phyloP scores from a whole-genome alignment of 2,113 vertebrate species.

The Silurus asotus region DNA sequence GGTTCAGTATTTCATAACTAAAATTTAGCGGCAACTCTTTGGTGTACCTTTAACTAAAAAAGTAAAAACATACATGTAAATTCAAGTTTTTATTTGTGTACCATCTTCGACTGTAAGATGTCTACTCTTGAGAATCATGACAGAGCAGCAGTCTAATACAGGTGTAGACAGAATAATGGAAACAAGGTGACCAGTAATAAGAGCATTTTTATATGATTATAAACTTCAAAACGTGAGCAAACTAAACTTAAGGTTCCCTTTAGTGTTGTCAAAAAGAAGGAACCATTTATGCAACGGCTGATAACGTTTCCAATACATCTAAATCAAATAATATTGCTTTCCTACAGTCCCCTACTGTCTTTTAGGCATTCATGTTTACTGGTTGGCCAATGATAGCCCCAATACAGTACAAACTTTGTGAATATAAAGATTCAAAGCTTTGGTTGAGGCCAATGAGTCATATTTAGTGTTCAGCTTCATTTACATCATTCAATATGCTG shows the following conservation, averaged over 20 bases:
- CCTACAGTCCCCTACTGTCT: background rate
- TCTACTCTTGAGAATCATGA: slow-evolving; percentile 11
- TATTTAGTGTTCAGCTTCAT: background rate
- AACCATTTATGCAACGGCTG: background rate
- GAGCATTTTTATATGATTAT: background rate
- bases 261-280: background rate
- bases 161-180: slow-evolving; percentile 3
- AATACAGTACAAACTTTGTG: background rate
- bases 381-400: background rate
- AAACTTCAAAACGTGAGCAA: background rate
- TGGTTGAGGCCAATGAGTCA: background rate
- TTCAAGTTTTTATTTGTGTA: slow-evolving; percentile 22
- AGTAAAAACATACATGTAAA: slow-evolving; percentile 14
- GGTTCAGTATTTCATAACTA: slow-evolving; percentile 31
- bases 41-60: slow-evolving; percentile 45
- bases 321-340: slow-evolving; percentile 11
- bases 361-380: background rate
- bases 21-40: slow-evolving; percentile 47
- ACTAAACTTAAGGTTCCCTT: background rate
- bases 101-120: background rate
- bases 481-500: slow-evolving; percentile 8
- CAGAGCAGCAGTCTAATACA: slow-evolving; percentile 23
- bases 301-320: background rate
- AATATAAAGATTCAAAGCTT: background rate
- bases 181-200: slow-evolving; percentile 17